Percentiles rank a stretch among this genome's conserved stretches.
phyloP scores from a whole-genome alignment of 2,797 vertebrate genomes.

The Gambelia wislizenii region DNA sequence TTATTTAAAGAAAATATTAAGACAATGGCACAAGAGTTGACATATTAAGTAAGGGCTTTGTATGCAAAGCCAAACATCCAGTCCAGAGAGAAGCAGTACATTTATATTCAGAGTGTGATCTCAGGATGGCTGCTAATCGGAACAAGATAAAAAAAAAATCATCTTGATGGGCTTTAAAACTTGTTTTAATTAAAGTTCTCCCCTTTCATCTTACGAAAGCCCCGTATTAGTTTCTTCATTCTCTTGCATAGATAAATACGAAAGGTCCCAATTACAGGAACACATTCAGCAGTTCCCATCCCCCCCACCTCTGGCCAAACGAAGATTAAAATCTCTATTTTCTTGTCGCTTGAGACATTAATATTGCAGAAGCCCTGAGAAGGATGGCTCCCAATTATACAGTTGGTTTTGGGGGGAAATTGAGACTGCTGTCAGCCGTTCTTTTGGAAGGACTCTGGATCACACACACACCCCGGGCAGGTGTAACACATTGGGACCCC shows the following conservation, averaged over 20 bases:
- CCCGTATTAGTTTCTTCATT: slow-evolving; percentile 55
- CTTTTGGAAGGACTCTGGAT: not conserved
- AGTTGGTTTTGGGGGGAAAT: not conserved
- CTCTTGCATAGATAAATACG: slow-evolving; percentile 36
- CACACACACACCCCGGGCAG: no score
- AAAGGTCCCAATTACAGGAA: not conserved
- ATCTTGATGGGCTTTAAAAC: slow-evolving; percentile 63
- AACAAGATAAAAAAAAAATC: slow-evolving; percentile 41
- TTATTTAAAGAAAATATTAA: not conserved
- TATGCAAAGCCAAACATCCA: slow-evolving; percentile 15
- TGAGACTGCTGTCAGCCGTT: not conserved
- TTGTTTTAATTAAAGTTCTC: slow-evolving; percentile 69
- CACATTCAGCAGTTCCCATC: accelerated
- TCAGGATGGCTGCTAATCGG: slow-evolving; percentile 62
- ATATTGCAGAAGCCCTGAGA: slow-evolving; percentile 20
- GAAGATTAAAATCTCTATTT: slow-evolving; percentile 22
- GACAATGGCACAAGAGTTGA: slow-evolving; percentile 32
- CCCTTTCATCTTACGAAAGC: slow-evolving; percentile 65
- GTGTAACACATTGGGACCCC: no score
- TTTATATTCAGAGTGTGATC: slow-evolving; percentile 41
- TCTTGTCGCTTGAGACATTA: slow-evolving; percentile 2
- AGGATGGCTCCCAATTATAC: not conserved
- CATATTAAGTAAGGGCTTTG: slow-evolving; percentile 38
- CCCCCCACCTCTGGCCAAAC: not conserved
- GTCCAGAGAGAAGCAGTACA: slow-evolving; percentile 8